Evolutionary conservation across 2,113 vertebrate species (phyloP).

Genomic region (Colaptes auratus): DNA sequence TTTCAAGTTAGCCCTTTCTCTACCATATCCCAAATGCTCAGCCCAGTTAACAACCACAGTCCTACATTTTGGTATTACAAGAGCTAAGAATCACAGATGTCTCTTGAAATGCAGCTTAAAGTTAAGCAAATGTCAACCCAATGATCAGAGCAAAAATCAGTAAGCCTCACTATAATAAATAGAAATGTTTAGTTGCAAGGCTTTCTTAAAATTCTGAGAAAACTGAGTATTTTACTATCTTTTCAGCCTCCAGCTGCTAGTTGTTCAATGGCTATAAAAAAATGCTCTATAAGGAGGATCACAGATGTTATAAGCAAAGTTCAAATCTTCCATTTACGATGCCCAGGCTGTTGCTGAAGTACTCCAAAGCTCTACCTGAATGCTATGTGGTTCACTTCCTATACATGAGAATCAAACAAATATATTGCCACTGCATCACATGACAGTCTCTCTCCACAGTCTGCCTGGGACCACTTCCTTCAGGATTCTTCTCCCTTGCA

Average conservation of each 20-base stretch:
- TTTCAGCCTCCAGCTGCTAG: constrained; percentile 60
- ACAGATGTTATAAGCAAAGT: constrained; percentile 54
- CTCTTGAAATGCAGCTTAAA: constrained; percentile 58
- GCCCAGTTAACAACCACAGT: not conserved
- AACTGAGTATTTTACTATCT: constrained; percentile 40
- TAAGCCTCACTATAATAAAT: not conserved
- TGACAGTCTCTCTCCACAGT: not conserved
- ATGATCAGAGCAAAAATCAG: constrained; percentile 55
- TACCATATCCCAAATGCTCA: not conserved
- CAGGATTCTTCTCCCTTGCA: not conserved
- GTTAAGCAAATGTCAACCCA: constrained; percentile 57
- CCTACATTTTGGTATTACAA: not conserved
- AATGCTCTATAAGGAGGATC: constrained; percentile 53
- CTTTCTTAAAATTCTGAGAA: constrained; percentile 54
- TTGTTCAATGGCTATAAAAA: constrained; percentile 10
- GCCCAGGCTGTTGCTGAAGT: constrained; percentile 66
- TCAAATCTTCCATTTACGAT: constrained; percentile 65
- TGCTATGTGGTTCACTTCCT: constrained; percentile 72
- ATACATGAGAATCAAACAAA: constrained; percentile 39
- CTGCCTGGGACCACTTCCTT: not conserved
- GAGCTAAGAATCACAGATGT: constrained; percentile 48
- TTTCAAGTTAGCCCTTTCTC: not conserved
- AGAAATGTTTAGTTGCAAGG: constrained; percentile 57
- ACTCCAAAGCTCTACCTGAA: constrained; percentile 73
- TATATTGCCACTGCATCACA: not conserved